Percentiles rank a stretch among this genome's conserved stretches.
Evolutionary conservation across 2,113 vertebrate genomes (phyloP).

Genomic region (Anser brachyrhynchus): DNA sequence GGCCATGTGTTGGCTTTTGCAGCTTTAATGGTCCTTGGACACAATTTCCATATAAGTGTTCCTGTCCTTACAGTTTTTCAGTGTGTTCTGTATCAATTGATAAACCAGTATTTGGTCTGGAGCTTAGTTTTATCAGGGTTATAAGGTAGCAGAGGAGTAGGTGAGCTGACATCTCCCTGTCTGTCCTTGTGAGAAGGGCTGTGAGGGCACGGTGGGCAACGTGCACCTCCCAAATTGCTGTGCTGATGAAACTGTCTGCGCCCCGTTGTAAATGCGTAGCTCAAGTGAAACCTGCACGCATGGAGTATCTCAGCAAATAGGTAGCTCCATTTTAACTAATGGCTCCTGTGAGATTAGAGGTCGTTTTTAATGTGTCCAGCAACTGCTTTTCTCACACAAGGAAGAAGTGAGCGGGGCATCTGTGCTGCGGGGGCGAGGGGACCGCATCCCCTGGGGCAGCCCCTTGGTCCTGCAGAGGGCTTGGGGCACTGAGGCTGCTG

Average conservation of each 20-base stretch:
- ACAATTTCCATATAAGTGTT: neutral
- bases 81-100: no score
- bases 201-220: neutral
- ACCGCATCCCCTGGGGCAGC: neutral
- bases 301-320: neutral
- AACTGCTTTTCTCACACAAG: neutral
- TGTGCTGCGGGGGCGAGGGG: neutral
- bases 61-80: neutral
- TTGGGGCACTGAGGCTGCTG: neutral
- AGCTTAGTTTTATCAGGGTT: neutral
- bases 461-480: neutral
- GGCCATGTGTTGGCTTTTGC: neutral
- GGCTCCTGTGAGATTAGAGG: neutral
- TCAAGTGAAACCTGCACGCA: rapidly evolving
- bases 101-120: neutral
- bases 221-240: neutral
- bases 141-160: neutral
- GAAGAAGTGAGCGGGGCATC: neutral
- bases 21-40: neutral
- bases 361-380: neutral
- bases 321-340: neutral
- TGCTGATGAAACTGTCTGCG: neutral
- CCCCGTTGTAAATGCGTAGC: neutral
- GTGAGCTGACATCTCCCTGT: neutral
- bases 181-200: neutral